phyloP scores from a whole-genome alignment of 1,140 invertebrate species.

The Gyrodactylus bullatarudis region DNA sequence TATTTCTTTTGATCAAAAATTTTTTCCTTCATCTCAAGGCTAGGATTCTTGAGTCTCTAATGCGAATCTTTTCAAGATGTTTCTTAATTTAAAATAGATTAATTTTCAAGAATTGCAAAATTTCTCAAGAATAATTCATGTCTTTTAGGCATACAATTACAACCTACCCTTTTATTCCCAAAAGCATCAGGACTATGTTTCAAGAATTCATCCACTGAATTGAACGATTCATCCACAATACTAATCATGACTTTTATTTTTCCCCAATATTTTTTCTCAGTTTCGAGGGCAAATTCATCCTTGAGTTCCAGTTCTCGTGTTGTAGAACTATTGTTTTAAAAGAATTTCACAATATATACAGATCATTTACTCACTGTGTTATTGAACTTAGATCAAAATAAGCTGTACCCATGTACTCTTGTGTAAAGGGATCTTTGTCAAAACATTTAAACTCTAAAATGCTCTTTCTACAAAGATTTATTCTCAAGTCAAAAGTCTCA shows the following conservation, averaged over 20 bases:
- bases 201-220: too few species aligned
- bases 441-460: background rate
- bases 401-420: background rate
- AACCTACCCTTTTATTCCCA: too few species aligned
- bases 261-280: background rate
- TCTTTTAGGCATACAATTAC: too few species aligned
- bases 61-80: too few species aligned
- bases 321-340: background rate
- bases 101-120: too few species aligned
- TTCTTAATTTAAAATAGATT: too few species aligned
- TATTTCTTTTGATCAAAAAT: too few species aligned
- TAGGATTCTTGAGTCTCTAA: too few species aligned
- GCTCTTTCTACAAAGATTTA: background rate
- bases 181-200: too few species aligned
- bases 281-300: background rate
- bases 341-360: background rate
- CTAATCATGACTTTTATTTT: background rate
- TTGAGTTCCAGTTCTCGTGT: background rate
- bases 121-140: too few species aligned
- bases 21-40: too few species aligned
- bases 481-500: background rate
- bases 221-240: too few species aligned
- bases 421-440: background rate
- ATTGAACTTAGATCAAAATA: background rate
- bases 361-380: background rate